phyloP scores from a whole-genome alignment of 2,797 vertebrate genomes.

The Pagetopsis macropterus region DNA sequence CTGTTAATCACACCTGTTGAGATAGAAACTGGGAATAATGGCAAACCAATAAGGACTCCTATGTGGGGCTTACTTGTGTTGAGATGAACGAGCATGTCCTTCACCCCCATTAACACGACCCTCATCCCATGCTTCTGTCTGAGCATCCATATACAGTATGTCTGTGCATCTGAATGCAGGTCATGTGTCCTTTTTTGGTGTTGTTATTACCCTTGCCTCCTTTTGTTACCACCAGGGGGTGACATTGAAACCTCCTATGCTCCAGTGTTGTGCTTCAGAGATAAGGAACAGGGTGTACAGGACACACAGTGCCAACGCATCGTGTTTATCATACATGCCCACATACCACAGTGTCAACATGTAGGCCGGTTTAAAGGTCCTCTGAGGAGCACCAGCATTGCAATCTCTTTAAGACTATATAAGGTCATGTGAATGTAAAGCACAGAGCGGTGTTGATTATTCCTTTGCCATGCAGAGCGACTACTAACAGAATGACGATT shows the following conservation, averaged over 20 bases:
- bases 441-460: not conserved
- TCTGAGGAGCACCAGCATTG: not conserved
- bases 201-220: not conserved
- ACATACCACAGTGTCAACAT: conserved; percentile 17
- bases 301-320: conserved; percentile 59
- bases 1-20: not conserved
- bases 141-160: not conserved
- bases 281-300: conserved; percentile 72
- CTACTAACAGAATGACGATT: not conserved
- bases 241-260: not conserved
- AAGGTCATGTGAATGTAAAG: not conserved
- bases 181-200: not conserved
- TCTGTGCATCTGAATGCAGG: not conserved
- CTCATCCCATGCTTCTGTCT: not conserved
- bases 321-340: conserved; percentile 23
- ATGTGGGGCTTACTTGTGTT: not conserved
- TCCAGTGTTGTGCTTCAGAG: not conserved
- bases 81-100: not conserved
- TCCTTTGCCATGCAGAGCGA: not conserved
- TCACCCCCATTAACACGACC: not conserved
- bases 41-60: not conserved
- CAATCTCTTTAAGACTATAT: not conserved
- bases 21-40: not conserved
- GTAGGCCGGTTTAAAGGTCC: not conserved
- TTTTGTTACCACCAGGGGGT: conserved; percentile 52